Conservation (phyloP, 2,113 vertebrate species). For the Plecotus auritus region DNA sequence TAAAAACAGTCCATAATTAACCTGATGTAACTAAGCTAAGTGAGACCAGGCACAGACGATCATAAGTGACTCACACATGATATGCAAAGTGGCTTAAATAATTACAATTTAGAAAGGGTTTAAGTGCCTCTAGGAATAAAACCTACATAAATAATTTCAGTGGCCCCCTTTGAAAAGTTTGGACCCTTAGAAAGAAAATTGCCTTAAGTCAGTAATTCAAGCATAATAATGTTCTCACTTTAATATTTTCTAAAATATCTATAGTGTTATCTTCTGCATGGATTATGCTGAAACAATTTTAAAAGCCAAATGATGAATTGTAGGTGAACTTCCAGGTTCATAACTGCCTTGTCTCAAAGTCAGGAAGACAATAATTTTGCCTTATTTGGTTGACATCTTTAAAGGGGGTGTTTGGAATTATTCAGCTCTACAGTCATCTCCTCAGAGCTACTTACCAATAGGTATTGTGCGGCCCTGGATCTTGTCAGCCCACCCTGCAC, state of each 20-base stretch:
- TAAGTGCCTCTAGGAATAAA: conserved; percentile 5
- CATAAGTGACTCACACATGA: neutral
- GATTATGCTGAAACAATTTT: neutral
- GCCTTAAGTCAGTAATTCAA: neutral
- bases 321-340: neutral
- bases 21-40: neutral
- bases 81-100: neutral
- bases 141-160: conserved; percentile 15
- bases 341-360: conserved; percentile 12
- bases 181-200: neutral
- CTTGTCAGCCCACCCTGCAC: conserved; percentile 92
- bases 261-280: neutral
- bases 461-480: conserved; percentile 90
- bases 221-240: neutral
- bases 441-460: conserved; percentile 80
- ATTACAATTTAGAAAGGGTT: neutral
- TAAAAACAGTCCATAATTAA: neutral
- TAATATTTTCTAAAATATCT: neutral
- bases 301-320: neutral
- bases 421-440: neutral
- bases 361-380: neutral
- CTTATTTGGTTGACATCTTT: conserved; percentile 14
- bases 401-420: neutral
- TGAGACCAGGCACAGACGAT: neutral
- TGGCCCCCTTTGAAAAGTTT: neutral